Evolutionary conservation across 1,140 invertebrate species (phyloP).

Genomic region (Chironomus tepperi): DNA sequence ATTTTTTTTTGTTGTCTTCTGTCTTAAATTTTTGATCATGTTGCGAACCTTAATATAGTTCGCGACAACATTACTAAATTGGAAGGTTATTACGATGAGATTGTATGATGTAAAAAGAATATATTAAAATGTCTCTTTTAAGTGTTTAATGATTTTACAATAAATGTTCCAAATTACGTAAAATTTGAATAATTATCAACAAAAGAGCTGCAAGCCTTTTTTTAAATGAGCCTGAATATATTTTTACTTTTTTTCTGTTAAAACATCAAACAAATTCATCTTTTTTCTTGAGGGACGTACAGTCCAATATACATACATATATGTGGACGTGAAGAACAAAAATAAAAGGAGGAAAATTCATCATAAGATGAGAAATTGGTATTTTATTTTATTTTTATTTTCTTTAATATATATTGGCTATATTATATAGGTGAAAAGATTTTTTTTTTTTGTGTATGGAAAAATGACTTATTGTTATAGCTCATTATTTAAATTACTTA

Average conservation of each 20-base stretch:
- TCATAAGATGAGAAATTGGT: conserved; percentile 18
- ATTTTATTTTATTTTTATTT: conserved; percentile 19
- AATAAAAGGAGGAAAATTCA: not conserved
- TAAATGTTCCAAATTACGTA: conserved; percentile 8
- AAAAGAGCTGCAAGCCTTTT: not conserved
- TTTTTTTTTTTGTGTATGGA: not conserved
- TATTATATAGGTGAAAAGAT: conserved; percentile 19
- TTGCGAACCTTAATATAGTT: too few species aligned
- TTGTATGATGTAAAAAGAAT: not conserved
- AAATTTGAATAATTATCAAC: conserved; percentile 4
- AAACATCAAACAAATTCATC: not conserved
- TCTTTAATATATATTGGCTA: not conserved
- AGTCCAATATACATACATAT: too few species aligned
- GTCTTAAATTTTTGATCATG: too few species aligned
- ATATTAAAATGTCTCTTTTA: conserved; percentile 11
- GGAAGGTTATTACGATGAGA: too few species aligned
- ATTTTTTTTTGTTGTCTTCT: too few species aligned
- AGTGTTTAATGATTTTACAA: not conserved
- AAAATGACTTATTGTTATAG: conserved; percentile 19
- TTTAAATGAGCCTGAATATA: not conserved
- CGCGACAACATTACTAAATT: too few species aligned
- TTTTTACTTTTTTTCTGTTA: not conserved
- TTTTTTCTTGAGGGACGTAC: not conserved
- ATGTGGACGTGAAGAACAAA: not conserved
- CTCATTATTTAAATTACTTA: conserved; percentile 22